phyloP scores from a whole-genome alignment of 2,888 invertebrate genomes.

The Agonopterix alstromeriana region DNA sequence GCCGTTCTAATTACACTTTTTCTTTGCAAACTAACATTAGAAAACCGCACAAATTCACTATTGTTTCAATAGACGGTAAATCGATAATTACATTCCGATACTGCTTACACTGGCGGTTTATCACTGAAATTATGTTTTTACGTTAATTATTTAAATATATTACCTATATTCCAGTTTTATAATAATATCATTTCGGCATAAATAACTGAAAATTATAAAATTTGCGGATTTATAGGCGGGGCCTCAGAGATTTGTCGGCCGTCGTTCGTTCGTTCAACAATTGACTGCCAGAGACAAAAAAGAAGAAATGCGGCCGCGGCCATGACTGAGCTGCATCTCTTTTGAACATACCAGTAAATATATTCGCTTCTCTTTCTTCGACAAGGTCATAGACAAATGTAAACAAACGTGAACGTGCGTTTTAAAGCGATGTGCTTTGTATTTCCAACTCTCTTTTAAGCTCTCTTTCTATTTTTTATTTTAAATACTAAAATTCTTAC shows the following conservation, averaged over 20 bases:
- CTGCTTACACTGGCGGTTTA: not conserved
- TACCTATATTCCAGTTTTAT: conserved; percentile 58
- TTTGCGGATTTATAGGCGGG: conserved; percentile 66
- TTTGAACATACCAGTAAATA: not conserved
- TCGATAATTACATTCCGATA: conserved; percentile 52
- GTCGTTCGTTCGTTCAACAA: conserved; percentile 65
- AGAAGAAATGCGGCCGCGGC: conserved; percentile 5
- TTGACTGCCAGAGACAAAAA: conserved; percentile 51
- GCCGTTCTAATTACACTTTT: conserved; percentile 29
- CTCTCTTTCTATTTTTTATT: not conserved
- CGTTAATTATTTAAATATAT: conserved; percentile 21
- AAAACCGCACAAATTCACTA: conserved; percentile 49
- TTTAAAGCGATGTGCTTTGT: not conserved
- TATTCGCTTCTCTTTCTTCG: conserved; percentile 3
- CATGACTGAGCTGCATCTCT: conserved; percentile 6
- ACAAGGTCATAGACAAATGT: conserved; percentile 1
- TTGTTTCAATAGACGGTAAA: conserved; percentile 50
- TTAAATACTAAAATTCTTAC: not conserved
- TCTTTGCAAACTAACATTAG: conserved; percentile 31
- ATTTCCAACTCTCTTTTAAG: not conserved
- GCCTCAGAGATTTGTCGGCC: conserved; percentile 57
- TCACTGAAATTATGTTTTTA: conserved; percentile 9
- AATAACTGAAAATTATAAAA: conserved; percentile 59
- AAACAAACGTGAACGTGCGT: not conserved
- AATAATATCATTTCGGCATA: conserved; percentile 61